A percentile compares a stretch with the other conserved stretches of the same genome.
Conservation (phyloP, 2,113 vertebrate genomes). For the Ceyx cyanopectus region DNA sequence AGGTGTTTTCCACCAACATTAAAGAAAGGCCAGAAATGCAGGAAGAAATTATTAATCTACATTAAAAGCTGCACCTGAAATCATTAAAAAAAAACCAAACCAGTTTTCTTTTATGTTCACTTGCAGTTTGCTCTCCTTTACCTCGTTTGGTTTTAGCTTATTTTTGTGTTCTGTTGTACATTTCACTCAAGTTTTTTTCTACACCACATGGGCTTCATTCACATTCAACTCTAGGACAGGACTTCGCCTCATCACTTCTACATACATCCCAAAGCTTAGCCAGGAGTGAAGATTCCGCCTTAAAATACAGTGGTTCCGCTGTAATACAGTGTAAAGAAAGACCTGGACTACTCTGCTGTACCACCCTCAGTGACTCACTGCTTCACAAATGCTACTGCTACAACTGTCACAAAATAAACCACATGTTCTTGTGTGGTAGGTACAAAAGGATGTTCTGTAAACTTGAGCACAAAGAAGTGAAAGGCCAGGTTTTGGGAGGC, state of each 20-base stretch:
- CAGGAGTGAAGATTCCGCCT: slow-evolving; percentile 20
- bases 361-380: slow-evolving; percentile 14
- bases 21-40: not conserved
- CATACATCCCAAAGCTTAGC: not conserved
- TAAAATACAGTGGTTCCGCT: not conserved
- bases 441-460: slow-evolving; percentile 30
- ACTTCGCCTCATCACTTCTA: not conserved
- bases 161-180: not conserved
- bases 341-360: not conserved
- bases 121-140: not conserved
- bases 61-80: not conserved
- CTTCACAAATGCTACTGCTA: slow-evolving; percentile 30
- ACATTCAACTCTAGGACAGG: not conserved
- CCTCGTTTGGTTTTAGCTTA: not conserved
- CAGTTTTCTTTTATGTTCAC: not conserved
- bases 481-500: not conserved
- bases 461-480: not conserved
- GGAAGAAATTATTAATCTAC: not conserved
- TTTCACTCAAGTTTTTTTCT: not conserved
- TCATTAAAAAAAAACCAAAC: not conserved
- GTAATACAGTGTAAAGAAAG: slow-evolving; percentile 14
- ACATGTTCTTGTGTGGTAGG: slow-evolving; percentile 3
- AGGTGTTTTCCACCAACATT: not conserved
- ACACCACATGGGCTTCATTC: not conserved
- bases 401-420: slow-evolving; percentile 20